phyloP scores from a whole-genome alignment of 2,113 vertebrate species.

The Vireo altiloquus region DNA sequence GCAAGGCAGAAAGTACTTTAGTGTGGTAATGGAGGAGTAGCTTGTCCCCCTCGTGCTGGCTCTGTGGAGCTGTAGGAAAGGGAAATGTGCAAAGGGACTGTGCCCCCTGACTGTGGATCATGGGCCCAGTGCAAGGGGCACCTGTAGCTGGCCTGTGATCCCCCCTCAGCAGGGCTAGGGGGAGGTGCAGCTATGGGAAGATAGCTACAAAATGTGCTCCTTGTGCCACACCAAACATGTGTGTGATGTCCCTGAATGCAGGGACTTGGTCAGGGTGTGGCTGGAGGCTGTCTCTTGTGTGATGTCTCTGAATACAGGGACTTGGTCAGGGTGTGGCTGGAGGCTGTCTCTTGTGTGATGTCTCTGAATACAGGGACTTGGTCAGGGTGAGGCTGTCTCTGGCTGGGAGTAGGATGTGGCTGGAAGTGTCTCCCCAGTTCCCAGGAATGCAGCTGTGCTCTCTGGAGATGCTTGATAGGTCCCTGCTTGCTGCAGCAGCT shows the following conservation, averaged over 20 bases:
- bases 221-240: too few relatives aligned
- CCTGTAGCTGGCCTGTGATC: neutral
- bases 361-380: too few relatives aligned
- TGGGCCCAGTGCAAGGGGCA: neutral
- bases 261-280: neutral
- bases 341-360: too few relatives aligned
- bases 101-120: neutral
- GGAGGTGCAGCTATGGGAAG: neutral
- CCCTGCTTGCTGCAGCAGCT: rapidly evolving
- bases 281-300: neutral
- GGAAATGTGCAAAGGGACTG: rapidly evolving
- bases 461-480: neutral
- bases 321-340: neutral
- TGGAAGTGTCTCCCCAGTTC: neutral
- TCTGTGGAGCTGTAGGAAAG: neutral
- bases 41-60: neutral
- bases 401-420: neutral
- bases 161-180: too few relatives aligned
- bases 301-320: neutral
- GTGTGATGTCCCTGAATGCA: neutral
- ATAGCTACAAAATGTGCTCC: neutral
- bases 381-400: neutral
- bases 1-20: neutral
- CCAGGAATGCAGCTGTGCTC: neutral
- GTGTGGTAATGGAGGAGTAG: neutral